phyloP scores from a whole-genome alignment of 2,113 vertebrate species.

The Neogobius melanostomus region DNA sequence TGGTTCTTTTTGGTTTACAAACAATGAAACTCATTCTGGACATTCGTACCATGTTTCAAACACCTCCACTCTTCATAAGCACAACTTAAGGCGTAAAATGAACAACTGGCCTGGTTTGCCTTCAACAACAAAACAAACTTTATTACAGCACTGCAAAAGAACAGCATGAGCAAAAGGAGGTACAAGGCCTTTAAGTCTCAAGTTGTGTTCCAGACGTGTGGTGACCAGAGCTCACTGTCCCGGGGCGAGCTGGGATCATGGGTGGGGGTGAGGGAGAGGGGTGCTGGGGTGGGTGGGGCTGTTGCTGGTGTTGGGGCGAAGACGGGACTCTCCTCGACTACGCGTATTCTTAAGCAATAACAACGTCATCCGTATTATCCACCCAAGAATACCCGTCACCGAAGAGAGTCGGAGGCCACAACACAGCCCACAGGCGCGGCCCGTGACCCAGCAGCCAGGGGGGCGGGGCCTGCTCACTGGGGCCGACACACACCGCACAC shows the following conservation, averaged over 20 bases:
- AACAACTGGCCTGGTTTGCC: too few relatives aligned
- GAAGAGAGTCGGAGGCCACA: constrained; percentile 92
- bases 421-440: constrained; percentile 71
- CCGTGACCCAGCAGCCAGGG: constrained; percentile 57
- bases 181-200: too few relatives aligned
- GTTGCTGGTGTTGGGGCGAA: constrained; percentile 76
- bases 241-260: constrained; percentile 23
- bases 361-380: constrained; percentile 99
- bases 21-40: too few relatives aligned
- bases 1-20: too few relatives aligned
- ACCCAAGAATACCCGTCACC: constrained; percentile 99
- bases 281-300: constrained; percentile 29
- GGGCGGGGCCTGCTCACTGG: constrained; percentile 40
- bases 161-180: too few relatives aligned
- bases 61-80: too few relatives aligned
- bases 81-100: too few relatives aligned
- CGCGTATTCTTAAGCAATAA: constrained; percentile 99
- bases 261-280: constrained; percentile 52
- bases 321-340: constrained; percentile 99
- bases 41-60: too few relatives aligned
- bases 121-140: too few relatives aligned
- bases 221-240: constrained; percentile 53
- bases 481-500: constrained; percentile 52
- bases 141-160: too few relatives aligned
- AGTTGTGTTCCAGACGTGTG: too few relatives aligned